These are phyloP conservation scores for Pristionchus mayeri DNA, from an alignment of 2,888 invertebrate genomes.

Conservation along the genomic window DNA sequence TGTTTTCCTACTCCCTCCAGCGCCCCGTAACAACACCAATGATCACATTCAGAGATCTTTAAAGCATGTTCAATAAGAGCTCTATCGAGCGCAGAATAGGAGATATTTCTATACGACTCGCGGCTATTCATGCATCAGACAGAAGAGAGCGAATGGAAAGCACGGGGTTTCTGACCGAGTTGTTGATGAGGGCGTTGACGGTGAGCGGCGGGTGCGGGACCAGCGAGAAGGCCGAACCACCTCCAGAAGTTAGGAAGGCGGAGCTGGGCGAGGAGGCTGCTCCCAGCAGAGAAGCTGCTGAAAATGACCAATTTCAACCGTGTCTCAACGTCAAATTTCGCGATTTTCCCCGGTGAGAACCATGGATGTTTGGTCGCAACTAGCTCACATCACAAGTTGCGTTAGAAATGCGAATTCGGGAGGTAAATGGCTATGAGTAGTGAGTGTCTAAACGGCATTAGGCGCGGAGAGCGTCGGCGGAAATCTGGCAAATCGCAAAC, in stretches of 20 bases:
- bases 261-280: background rate
- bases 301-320: background rate
- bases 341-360: too few species aligned
- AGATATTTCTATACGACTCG: background rate
- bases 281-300: slow-evolving; percentile 11
- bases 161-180: background rate
- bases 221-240: slow-evolving; percentile 10
- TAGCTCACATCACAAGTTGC: slow-evolving; percentile 39
- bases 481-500: too few species aligned
- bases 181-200: background rate
- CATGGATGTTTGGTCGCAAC: too few species aligned
- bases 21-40: background rate
- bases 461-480: background rate
- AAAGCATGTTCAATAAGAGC: background rate
- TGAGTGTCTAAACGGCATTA: slow-evolving; percentile 35
- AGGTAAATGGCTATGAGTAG: background rate
- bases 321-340: too few species aligned
- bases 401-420: slow-evolving; percentile 1
- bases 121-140: background rate
- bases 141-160: too few species aligned
- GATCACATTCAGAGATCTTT: background rate
- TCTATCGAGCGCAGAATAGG: background rate
- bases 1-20: background rate
- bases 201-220: background rate
- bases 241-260: background rate